Percentiles rank a stretch among this genome's conserved stretches.
Evolutionary conservation across 1,140 invertebrate species (phyloP).

Genomic region (Melanaphis sacchari): DNA sequence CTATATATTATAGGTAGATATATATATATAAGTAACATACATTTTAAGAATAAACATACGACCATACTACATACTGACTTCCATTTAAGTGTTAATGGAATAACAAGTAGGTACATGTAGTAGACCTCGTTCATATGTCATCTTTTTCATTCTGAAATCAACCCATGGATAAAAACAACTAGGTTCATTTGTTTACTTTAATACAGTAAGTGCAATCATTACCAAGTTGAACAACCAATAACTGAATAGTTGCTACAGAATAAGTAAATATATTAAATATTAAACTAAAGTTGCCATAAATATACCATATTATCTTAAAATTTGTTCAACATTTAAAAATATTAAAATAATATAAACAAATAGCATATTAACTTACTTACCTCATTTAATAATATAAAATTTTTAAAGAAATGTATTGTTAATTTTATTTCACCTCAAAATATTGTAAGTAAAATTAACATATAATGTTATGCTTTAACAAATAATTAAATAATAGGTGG

Average conservation of each 20-base stretch:
- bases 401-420: not conserved
- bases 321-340: not conserved
- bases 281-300: conserved; percentile 12
- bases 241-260: not conserved
- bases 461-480: not conserved
- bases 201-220: conserved; percentile 47
- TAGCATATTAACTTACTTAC: not conserved
- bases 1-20: not conserved
- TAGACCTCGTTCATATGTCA: conserved; percentile 46
- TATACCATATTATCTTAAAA: not conserved
- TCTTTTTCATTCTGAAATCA: conserved; percentile 54
- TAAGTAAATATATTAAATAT: conserved; percentile 4
- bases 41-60: conserved; percentile 35
- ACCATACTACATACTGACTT: conserved; percentile 45
- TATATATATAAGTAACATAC: conserved; percentile 27
- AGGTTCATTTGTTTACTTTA: conserved; percentile 53
- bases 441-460: not conserved
- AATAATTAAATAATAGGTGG: not conserved
- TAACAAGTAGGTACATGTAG: conserved; percentile 45
- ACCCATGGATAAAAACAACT: conserved; percentile 52
- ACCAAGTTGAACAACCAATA: conserved; percentile 50
- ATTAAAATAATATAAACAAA: not conserved
- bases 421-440: not conserved
- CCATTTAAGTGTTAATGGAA: conserved; percentile 40
- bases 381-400: not conserved